Base-by-base conservation (phyloP, 2,797 vertebrate genomes). In the Melanotaenia maccullochi region DNA sequence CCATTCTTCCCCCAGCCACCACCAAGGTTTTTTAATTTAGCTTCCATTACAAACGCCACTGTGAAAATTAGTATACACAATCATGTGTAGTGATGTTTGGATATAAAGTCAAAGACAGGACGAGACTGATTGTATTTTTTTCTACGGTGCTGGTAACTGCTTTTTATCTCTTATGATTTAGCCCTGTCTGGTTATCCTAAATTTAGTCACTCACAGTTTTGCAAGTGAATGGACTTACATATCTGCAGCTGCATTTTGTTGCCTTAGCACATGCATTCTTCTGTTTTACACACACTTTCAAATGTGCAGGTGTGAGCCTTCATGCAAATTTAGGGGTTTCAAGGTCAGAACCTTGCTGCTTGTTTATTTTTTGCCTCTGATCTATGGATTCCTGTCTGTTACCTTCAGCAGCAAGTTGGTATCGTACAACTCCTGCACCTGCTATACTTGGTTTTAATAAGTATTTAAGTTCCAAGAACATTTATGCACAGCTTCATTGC, bases 1-100 rank as follows among this genome's bases (percentile, higher is more conserved):
- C 7, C 90, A 92, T 78, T 94, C 94, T 55, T 95, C 94, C 0
- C 94, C 94, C 0, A 85, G 88, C 40, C 93, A 68, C 35, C 93
- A 88, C 62, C 90, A 88, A 87, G 92, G 94, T 44, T 44, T 44
- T 18, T 44, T 44, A 5, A 18, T 18, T 44, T 44, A 1, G 38
- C 40, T 44, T 18, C 14, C 16, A 18, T 44, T 44, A 44, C 4
- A 44, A 18, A 44, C 12, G 5, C 3, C 16, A 7, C 40, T 44
- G 5, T 44, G 16, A 5, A 44, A 44, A 44, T 44, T 5, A 44
- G 42, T 44, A 18, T 18, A 20, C 20, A 47, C 44, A 9, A 7
- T 47, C 20, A 47, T n/a, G 20, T n/a, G 5, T 44, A 44, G 44
- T 20, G 20, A 47, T 47, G 20, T 20, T 47, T 47, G 20, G 20